Percentiles rank a stretch among this genome's conserved stretches.
Conservation (phyloP, 2,888 invertebrate species). For the Callinectes sapidus region DNA sequence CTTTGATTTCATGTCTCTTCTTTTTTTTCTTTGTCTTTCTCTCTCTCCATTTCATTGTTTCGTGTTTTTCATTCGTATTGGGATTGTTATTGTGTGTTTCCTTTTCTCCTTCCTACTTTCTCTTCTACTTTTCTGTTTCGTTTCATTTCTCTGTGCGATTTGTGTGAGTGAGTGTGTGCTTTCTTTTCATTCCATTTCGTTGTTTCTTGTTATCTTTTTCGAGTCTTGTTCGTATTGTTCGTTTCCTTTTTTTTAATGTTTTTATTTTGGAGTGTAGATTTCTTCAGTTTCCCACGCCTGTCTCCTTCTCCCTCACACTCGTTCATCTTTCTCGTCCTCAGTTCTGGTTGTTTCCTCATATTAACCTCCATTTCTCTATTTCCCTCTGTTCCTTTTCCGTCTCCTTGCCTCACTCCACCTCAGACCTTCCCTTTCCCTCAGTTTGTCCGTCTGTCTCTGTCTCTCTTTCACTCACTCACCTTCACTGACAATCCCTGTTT, state of each 20-base stretch:
- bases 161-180: neutral
- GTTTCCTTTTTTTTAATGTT: neutral
- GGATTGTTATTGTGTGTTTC: neutral
- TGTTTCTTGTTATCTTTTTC: neutral
- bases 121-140: neutral
- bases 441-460: neutral
- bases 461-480: conserved; percentile 23
- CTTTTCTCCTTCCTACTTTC: neutral
- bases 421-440: neutral
- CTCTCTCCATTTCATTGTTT: neutral
- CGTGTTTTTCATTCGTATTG: too few relatives aligned
- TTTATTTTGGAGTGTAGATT: neutral
- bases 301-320: neutral
- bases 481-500: neutral
- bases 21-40: neutral
- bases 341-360: neutral
- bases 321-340: neutral
- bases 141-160: neutral
- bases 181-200: neutral
- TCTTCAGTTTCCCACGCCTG: neutral
- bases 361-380: neutral
- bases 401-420: neutral
- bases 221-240: neutral
- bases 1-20: neutral
- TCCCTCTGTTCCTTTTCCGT: neutral